Conservation (phyloP, 2,797 vertebrate genomes). For the Melanotaenia trifasciata region DNA sequence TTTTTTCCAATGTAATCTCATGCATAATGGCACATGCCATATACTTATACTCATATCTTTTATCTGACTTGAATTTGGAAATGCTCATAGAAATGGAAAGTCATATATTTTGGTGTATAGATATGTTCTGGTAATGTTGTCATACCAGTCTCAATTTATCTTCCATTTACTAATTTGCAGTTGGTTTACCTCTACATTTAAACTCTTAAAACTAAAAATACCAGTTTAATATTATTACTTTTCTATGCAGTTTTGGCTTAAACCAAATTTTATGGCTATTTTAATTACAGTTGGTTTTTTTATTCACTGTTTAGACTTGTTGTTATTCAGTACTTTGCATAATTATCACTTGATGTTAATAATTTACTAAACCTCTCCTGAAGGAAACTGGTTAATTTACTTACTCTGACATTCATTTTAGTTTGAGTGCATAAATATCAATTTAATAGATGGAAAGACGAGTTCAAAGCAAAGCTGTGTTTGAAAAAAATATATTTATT, state of each 20-base stretch:
- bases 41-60: constrained; percentile 18
- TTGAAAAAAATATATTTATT: too few relatives aligned
- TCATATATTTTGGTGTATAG: not conserved
- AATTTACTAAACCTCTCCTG: not conserved
- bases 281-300: not conserved
- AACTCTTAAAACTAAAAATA: not conserved
- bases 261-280: not conserved
- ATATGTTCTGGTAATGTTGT: not conserved
- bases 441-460: too few relatives aligned
- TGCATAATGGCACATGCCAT: constrained; percentile 34
- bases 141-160: not conserved
- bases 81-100: not conserved
- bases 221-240: not conserved
- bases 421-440: too few relatives aligned
- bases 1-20: constrained; percentile 44
- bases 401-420: too few relatives aligned
- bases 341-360: too few relatives aligned
- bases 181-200: not conserved
- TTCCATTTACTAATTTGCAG: not conserved
- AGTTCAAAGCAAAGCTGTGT: too few relatives aligned
- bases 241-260: not conserved
- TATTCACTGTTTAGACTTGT: too few relatives aligned
- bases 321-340: too few relatives aligned
- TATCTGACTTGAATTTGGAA: constrained; percentile 2
- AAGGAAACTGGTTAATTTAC: not conserved